phyloP scores from a whole-genome alignment of 64 coral and sea anemone species.

The Trachythela sp. region DNA sequence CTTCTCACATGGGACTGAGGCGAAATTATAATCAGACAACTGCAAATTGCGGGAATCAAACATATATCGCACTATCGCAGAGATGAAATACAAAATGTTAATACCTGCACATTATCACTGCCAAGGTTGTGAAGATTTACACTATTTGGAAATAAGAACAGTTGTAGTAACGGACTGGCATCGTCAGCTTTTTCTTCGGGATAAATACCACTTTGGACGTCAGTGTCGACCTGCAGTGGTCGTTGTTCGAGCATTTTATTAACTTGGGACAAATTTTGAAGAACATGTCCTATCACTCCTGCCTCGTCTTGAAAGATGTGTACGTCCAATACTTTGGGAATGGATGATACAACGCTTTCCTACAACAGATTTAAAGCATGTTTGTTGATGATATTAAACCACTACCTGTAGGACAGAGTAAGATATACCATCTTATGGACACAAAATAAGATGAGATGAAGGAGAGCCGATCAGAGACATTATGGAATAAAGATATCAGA shows the following conservation, averaged over 20 bases:
- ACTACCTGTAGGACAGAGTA: no score
- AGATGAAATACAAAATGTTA: background rate
- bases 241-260: slow-evolving; percentile 2
- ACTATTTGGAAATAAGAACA: background rate
- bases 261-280: slow-evolving; percentile 59
- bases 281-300: slow-evolving; percentile 60
- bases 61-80: no score
- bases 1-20: no score
- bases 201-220: background rate
- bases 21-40: no score
- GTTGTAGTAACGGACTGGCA: background rate
- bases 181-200: background rate
- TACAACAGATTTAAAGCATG: slow-evolving; percentile 1
- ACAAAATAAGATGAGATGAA: no score
- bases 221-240: slow-evolving; percentile 24
- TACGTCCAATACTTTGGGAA: slow-evolving; percentile 61
- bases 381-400: background rate
- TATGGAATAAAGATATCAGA: no score
- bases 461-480: no score
- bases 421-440: no score
- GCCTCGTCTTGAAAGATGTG: slow-evolving; percentile 75
- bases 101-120: background rate
- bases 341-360: slow-evolving; percentile 40
- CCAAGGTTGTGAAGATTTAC: background rate
- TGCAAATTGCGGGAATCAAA: no score